A percentile compares a stretch with the other conserved stretches of the same genome.
Evolutionary conservation across 30 jellyfish, hydroid and myxozoan species (phyloP).

Genomic region (Turritopsis dohrnii): DNA sequence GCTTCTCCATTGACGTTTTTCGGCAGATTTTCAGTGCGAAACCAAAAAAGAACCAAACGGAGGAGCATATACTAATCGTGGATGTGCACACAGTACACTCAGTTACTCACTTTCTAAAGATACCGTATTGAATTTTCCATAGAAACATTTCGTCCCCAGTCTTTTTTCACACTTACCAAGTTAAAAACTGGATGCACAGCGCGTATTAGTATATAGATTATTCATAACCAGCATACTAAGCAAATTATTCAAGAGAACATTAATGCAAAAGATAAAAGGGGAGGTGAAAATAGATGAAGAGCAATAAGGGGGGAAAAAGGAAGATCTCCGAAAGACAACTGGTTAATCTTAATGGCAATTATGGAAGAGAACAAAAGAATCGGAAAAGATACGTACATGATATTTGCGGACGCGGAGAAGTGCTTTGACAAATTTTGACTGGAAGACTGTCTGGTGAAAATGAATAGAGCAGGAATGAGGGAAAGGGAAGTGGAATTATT

Average conservation of each 20-base stretch:
- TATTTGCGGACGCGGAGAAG: slow-evolving; percentile 38
- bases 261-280: slow-evolving; percentile 13
- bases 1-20: too few relatives aligned
- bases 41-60: too few relatives aligned
- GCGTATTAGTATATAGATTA: too few relatives aligned
- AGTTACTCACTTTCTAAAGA: too few relatives aligned
- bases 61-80: too few relatives aligned
- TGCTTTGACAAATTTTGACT: slow-evolving; percentile 48
- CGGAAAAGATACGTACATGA: slow-evolving; percentile 14
- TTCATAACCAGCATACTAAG: slow-evolving; percentile 30
- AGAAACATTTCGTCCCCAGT: too few relatives aligned
- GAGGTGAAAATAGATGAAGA: slow-evolving; percentile 14
- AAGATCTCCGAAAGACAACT: slow-evolving; percentile 20
- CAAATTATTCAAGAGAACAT: slow-evolving; percentile 27
- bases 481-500: neutral
- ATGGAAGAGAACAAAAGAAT: slow-evolving; percentile 32
- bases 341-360: slow-evolving; percentile 32
- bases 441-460: slow-evolving; percentile 29
- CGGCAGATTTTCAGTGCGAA: too few relatives aligned
- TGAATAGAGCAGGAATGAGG: too few relatives aligned
- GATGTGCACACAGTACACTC: too few relatives aligned
- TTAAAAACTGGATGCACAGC: too few relatives aligned
- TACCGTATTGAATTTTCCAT: too few relatives aligned
- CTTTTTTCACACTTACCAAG: too few relatives aligned
- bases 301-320: slow-evolving; percentile 32